These are phyloP conservation scores for Phymastichus coffea DNA, from an alignment of 1,140 invertebrate species.

Conservation along the genomic window DNA sequence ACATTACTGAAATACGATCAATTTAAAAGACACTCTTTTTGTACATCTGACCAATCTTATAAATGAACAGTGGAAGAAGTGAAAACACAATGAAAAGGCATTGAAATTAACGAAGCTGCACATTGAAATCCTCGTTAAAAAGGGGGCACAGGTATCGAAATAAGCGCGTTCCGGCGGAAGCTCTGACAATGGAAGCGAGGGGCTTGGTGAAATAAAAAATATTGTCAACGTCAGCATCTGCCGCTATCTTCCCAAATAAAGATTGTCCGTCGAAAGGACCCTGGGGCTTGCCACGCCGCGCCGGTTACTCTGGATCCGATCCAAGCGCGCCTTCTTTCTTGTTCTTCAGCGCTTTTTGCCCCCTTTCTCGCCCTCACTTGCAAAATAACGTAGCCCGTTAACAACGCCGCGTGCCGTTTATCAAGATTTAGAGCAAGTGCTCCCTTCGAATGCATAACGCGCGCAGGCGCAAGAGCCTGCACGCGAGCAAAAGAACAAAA, in stretches of 20 bases:
- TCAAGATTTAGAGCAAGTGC: constrained; percentile 21
- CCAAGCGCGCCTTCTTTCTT: constrained; percentile 12
- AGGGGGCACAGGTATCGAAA: no score
- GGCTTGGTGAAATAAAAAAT: neutral
- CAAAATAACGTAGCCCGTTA: constrained; percentile 24
- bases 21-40: no score
- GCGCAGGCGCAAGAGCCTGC: no score
- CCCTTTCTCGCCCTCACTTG: neutral
- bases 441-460: no score
- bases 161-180: no score
- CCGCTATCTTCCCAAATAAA: constrained; percentile 17
- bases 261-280: constrained; percentile 7
- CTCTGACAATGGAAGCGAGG: no score
- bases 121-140: no score
- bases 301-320: constrained; percentile 7
- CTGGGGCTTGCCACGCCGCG: neutral
- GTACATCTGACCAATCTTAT: no score
- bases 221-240: constrained; percentile 16
- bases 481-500: constrained; percentile 7
- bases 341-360: constrained; percentile 25
- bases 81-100: no score
- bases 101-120: no score
- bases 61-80: no score
- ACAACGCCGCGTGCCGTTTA: constrained; percentile 23
- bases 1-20: no score